Base-by-base conservation (phyloP, 1,140 invertebrate species). In the Euura saliciscinereae region DNA sequence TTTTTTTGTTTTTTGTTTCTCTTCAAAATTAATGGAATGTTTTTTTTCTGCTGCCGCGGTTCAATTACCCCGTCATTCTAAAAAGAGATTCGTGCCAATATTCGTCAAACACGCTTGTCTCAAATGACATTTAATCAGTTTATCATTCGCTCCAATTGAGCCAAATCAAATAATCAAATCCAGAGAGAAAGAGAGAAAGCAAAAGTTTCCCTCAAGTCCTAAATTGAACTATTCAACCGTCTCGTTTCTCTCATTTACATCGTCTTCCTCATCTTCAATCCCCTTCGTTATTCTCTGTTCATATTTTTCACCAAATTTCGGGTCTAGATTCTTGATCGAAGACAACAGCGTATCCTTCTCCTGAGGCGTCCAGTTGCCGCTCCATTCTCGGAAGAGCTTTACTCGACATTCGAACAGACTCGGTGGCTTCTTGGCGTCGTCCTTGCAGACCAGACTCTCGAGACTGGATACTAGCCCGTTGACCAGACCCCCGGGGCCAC, bases 351-450 rank as follows among this genome's bases (percentile, higher is more conserved):
- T 89, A 45, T 93, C 90, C 79, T 92, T 92, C 73, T 96, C 93
- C 73, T 92, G 91, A 66, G 91, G 89, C 65, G 90, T 90, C 96
- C 96, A 97, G 77, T 91, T 92, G 70, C 91, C 89, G 80, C 92
- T 94, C 96, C 96, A 97, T 86, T 96, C 93, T 79, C 91, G 90
- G 80, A 97, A 97, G 8, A 97, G 84, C 86, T 97, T 97, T 79
- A 97, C 92, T 69, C 96, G 91, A 82, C 96, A 97, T 83, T 97
- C 93, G 83, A 96, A 97, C 72, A 97, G 89, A 78, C 92, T 96
- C 77, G 95, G 94, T 46, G 95, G 95, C 78, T 92, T 93, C 10
- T 85, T 82, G 0, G 78, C 74, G 46, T 88, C 84, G 74, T 94
- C 91, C 76, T 90, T 89, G 73, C 93, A 92, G 65, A 89, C 89